Conservation (phyloP, 1,140 invertebrate species). For the Diabrotica virgifera region DNA sequence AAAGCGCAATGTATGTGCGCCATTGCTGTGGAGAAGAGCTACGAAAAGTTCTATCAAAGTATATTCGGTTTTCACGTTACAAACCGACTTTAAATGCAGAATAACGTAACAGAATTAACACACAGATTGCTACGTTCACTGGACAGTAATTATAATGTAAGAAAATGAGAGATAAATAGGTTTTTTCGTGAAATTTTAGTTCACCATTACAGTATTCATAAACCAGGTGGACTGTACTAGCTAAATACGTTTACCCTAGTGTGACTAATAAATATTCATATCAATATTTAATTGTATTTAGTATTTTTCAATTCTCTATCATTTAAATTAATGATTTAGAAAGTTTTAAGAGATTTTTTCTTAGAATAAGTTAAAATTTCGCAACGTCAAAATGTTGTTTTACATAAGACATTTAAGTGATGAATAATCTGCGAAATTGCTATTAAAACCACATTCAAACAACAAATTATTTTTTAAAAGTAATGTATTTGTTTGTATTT, state of each 20-base stretch:
- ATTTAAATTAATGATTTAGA: no score
- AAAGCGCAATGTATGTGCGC: slow-evolving; percentile 51
- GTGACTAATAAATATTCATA: slow-evolving; percentile 26
- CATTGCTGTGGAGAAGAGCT: slow-evolving; percentile 49
- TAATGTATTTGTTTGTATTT: no score
- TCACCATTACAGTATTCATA: slow-evolving; percentile 28
- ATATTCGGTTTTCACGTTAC: slow-evolving; percentile 49
- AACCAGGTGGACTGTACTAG: slow-evolving; percentile 40
- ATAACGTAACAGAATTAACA: slow-evolving; percentile 61
- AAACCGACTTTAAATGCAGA: slow-evolving; percentile 55
- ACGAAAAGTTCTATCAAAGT: slow-evolving; percentile 46
- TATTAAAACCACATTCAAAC: no score
- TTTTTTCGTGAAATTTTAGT: slow-evolving; percentile 32
- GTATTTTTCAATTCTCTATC: no score
- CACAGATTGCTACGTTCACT: slow-evolving; percentile 63
- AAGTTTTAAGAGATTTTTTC: slow-evolving; percentile 9
- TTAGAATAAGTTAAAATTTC: slow-evolving; percentile 27
- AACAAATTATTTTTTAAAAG: no score
- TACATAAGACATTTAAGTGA: slow-evolving; percentile 33
- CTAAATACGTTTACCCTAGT: slow-evolving; percentile 18
- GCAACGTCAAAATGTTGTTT: slow-evolving; percentile 34
- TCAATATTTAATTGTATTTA: background rate
- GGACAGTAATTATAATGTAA: slow-evolving; percentile 69
- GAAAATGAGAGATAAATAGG: slow-evolving; percentile 43
- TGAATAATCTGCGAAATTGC: slow-evolving; percentile 1